A percentile compares a stretch with the other conserved stretches of the same genome.
Evolutionary conservation across 2,113 vertebrate genomes (phyloP).

Genomic region (Brachionichthys hirsutus): DNA sequence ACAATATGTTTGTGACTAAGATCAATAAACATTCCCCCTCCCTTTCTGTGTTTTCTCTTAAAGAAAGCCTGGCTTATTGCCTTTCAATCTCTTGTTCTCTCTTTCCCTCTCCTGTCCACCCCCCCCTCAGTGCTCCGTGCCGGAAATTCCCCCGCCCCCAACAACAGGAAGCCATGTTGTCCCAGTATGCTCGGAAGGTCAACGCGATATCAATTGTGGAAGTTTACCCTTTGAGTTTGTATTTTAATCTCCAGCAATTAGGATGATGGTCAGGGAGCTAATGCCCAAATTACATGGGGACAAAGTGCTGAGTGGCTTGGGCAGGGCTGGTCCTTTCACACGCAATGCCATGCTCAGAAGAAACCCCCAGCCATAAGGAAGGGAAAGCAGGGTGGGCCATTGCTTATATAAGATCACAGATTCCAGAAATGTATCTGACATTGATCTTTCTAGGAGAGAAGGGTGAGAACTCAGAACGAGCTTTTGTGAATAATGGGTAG

Average conservation of each 20-base stretch:
- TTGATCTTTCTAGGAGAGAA: slow-evolving; percentile 67
- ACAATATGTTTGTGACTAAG: slow-evolving; percentile 83
- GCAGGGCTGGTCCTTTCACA: slow-evolving; percentile 73
- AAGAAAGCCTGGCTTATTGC: slow-evolving; percentile 73
- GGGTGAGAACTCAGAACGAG: slow-evolving; percentile 32
- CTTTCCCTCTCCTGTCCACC: slow-evolving; percentile 42
- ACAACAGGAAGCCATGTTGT: slow-evolving; percentile 69
- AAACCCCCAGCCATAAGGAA: slow-evolving; percentile 47
- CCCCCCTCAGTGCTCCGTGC: slow-evolving; percentile 54
- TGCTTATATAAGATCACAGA: slow-evolving; percentile 54
- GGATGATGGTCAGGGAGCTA: slow-evolving; percentile 67
- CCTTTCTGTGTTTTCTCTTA: slow-evolving; percentile 57
- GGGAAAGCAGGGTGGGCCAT: slow-evolving; percentile 41
- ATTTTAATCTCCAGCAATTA: slow-evolving; percentile 69
- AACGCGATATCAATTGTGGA: slow-evolving; percentile 75
- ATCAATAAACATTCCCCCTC: slow-evolving; percentile 82
- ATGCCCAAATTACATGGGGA: slow-evolving; percentile 63
- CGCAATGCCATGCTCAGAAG: slow-evolving; percentile 67
- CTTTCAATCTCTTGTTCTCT: slow-evolving; percentile 54
- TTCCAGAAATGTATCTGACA: slow-evolving; percentile 63
- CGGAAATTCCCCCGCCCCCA: slow-evolving; percentile 74
- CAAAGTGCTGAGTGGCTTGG: slow-evolving; percentile 65
- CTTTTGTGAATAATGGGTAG: slow-evolving; percentile 27
- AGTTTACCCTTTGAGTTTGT: slow-evolving; percentile 78
- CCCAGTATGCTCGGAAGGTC: slow-evolving; percentile 68